These are phyloP conservation scores for Brachirus orientalis DNA, from an alignment of 2,113 vertebrate species.

Conservation along the genomic window DNA sequence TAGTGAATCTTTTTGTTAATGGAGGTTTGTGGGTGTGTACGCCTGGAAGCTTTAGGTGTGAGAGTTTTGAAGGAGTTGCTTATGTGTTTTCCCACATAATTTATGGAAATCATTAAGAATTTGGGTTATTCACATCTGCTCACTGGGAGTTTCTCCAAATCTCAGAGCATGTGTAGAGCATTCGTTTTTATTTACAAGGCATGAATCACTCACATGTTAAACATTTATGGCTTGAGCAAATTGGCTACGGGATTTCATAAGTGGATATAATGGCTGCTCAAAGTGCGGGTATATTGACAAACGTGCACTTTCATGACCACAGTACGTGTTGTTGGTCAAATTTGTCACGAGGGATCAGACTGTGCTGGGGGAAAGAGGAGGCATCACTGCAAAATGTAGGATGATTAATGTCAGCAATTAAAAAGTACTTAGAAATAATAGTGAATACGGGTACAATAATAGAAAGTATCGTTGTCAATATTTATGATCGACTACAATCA, in stretches of 20 bases:
- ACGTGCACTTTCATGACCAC: constrained; percentile 27
- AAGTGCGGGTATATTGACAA: constrained; percentile 21
- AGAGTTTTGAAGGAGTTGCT: constrained; percentile 19
- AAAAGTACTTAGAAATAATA: background rate
- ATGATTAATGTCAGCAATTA: constrained; percentile 6
- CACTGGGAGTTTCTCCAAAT: constrained; percentile 11
- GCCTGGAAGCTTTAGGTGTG: constrained; percentile 30
- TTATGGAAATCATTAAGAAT: constrained; percentile 14
- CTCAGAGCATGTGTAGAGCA: constrained; percentile 4
- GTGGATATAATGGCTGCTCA: constrained; percentile 37
- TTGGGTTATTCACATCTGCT: constrained; percentile 24
- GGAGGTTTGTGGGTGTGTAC: constrained; percentile 15
- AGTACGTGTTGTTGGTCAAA: constrained; percentile 32
- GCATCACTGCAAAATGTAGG: constrained; percentile 1
- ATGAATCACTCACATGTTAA: constrained; percentile 37
- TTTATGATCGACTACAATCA: background rate
- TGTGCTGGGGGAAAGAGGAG: background rate
- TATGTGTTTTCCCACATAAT: constrained; percentile 16
- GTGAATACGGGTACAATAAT: background rate
- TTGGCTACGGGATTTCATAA: constrained; percentile 49
- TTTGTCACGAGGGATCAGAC: constrained; percentile 25
- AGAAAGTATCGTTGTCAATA: background rate
- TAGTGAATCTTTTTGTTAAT: constrained; percentile 22
- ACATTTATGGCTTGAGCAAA: constrained; percentile 50
- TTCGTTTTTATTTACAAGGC: constrained; percentile 30